Evolutionary conservation across 2,797 vertebrate species (phyloP), one percentile per base, ranked within the genome.

Genomic region (Eremophila alpestris): DNA sequence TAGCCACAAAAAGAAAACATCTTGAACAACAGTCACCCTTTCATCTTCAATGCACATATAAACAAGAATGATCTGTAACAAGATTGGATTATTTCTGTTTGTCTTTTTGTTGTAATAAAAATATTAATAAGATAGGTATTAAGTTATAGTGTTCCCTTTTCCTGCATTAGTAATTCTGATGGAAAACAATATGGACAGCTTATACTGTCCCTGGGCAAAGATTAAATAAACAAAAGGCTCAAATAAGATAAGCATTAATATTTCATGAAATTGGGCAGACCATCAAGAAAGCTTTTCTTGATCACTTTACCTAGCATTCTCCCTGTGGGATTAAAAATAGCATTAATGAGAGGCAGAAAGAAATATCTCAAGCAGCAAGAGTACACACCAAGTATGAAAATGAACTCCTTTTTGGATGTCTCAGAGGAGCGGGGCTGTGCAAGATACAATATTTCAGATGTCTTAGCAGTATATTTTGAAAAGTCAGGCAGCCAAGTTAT

Each of bases 161-260:
- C 24, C 67, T 76, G 30, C 63, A 60, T n/a, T 85, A 79, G 41
- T 90, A 91, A 93, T 95, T 95, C 92, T 92, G 94, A 97, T 81
- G 78, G 63, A 95, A 96, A 96, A 87, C 73, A 48, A 62, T 91
- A 91, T 90, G 71, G 87, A 95, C 90, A 94, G 67, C 83, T 96
- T 93, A 95, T 93, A 90, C 69, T 93, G 69, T 74, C 95, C 71
- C 85, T 94, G 87, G 81, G 41, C 79, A 97, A 87, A 94, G 91
- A 95, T 93, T 94, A 97, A 92, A 96, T 88, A 92, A 97, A 97
- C 94, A 96, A 94, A 93, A 95, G 56, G 70, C 80, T 93, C 83
- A 89, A 86, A 94, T 93, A 94, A 85, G 84, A 96, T 94, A 94
- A 93, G 8, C 54, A 96, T 96, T 93, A 96, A 96, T 95, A 94